Conservation (phyloP, 2,797 vertebrate species). For the Eleutherodactylus coqui region DNA sequence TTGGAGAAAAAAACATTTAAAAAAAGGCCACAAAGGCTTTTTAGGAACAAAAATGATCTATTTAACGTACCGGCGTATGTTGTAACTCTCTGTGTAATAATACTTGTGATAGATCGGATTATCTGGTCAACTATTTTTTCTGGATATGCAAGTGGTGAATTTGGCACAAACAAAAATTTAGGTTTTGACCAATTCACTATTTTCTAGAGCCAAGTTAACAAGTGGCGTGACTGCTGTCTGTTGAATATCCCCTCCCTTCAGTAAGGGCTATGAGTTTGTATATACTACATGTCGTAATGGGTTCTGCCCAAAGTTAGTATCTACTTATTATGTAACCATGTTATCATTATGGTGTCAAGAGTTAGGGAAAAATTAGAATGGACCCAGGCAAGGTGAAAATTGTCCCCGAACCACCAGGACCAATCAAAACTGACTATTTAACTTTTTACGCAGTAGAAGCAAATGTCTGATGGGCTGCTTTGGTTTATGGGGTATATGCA, state of each 20-base stretch:
- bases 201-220: no score
- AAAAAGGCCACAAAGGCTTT: no score
- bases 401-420: background rate
- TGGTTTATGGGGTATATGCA: background rate
- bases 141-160: background rate
- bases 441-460: background rate
- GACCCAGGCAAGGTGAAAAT: background rate
- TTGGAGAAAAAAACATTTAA: no score
- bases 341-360: background rate
- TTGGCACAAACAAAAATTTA: background rate
- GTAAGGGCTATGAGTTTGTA: background rate
- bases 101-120: no score
- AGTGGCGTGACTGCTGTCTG: background rate
- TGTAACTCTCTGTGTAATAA: no score
- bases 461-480: background rate
- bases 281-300: background rate
- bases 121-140: background rate
- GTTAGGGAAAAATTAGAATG: background rate
- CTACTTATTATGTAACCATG: background rate
- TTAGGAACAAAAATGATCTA: no score
- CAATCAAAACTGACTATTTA: background rate
- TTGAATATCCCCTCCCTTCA: background rate
- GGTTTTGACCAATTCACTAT: background rate
- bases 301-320: background rate
- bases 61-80: no score